These are phyloP conservation scores for Pseudorhombus dupliciocellatus DNA, from an alignment of 2,113 vertebrate species.

Conservation along the genomic window DNA sequence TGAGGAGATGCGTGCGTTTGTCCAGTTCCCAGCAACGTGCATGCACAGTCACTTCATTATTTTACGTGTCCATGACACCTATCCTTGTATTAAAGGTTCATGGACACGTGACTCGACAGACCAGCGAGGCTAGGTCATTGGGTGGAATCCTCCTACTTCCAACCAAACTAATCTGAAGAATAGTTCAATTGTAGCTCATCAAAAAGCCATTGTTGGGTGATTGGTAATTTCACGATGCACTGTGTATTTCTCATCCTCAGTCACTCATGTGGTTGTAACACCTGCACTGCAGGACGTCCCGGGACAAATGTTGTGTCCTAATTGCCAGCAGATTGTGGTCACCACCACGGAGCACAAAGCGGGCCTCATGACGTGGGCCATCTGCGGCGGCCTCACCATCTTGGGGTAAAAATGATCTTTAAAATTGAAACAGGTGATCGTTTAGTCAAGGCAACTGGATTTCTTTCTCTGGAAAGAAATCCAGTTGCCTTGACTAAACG, in stretches of 20 bases:
- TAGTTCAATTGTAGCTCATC: constrained; percentile 32
- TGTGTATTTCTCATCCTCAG: constrained; percentile 46
- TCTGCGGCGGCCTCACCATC: constrained; percentile 58
- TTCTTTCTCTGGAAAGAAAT: too few relatives aligned
- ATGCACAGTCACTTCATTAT: not conserved
- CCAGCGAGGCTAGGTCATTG: not conserved
- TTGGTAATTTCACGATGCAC: not conserved
- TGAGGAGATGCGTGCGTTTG: constrained; percentile 11
- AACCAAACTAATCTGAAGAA: constrained; percentile 17
- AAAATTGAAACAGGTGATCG: too few relatives aligned
- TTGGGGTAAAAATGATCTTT: constrained; percentile 63
- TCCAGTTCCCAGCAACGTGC: not conserved
- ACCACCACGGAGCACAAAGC: constrained; percentile 38
- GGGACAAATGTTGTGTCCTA: constrained; percentile 66
- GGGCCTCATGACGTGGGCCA: constrained; percentile 70
- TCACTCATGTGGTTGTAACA: constrained; percentile 58
- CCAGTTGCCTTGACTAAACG: too few relatives aligned
- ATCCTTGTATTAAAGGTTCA: too few relatives aligned
- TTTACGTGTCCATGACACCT: not conserved
- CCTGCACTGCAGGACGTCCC: constrained; percentile 54
- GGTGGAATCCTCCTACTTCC: not conserved
- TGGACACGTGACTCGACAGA: not conserved
- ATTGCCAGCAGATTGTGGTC: constrained; percentile 69
- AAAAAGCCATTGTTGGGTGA: constrained; percentile 37
- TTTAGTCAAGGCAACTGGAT: too few relatives aligned